Percentiles rank a stretch among this genome's conserved stretches.
These are phyloP conservation scores for Sacculina carcini DNA, from an alignment of 2,888 invertebrate genomes.

Conservation along the genomic window DNA sequence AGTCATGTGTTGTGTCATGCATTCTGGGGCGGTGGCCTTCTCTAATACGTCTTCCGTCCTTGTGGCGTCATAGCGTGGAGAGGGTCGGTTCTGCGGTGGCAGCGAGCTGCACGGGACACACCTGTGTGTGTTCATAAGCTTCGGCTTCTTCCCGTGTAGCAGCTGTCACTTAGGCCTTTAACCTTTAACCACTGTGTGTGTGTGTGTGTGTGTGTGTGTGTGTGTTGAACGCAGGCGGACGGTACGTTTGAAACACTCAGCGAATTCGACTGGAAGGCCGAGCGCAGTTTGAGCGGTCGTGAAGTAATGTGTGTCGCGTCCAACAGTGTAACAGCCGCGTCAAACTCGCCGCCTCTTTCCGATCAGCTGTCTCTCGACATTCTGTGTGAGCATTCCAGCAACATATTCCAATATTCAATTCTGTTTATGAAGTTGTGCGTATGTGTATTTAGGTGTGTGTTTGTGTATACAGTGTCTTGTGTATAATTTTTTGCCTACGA, in stretches of 20 bases:
- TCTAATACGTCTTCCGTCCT: too few relatives aligned
- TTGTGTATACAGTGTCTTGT: background rate
- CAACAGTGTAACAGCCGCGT: conserved; percentile 46
- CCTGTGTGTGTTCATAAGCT: too few relatives aligned
- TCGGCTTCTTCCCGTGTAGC: too few relatives aligned
- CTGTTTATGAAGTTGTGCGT: background rate
- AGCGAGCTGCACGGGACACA: too few relatives aligned
- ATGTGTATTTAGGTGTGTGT: background rate
- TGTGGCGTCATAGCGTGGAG: too few relatives aligned
- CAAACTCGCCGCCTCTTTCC: conserved; percentile 45
- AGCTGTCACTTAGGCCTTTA: too few relatives aligned
- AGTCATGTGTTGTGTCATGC: too few relatives aligned
- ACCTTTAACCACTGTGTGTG: too few relatives aligned
- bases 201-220: too few relatives aligned
- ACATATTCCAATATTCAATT: background rate
- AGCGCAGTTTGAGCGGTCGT: conserved; percentile 49
- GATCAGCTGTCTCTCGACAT: conserved; percentile 46
- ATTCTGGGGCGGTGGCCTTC: too few relatives aligned
- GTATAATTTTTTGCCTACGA: conserved; percentile 1
- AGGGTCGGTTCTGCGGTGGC: too few relatives aligned
- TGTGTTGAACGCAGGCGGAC: conserved; percentile 40
- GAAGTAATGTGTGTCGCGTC: conserved; percentile 53
- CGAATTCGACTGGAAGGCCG: conserved; percentile 47
- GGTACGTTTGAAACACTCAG: conserved; percentile 55
- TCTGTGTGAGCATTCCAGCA: conserved; percentile 40